A percentile compares a stretch with the other conserved stretches of the same genome.
Evolutionary conservation across 2,113 vertebrate genomes (phyloP).

Genomic region (Macroglossus sobrinus): DNA sequence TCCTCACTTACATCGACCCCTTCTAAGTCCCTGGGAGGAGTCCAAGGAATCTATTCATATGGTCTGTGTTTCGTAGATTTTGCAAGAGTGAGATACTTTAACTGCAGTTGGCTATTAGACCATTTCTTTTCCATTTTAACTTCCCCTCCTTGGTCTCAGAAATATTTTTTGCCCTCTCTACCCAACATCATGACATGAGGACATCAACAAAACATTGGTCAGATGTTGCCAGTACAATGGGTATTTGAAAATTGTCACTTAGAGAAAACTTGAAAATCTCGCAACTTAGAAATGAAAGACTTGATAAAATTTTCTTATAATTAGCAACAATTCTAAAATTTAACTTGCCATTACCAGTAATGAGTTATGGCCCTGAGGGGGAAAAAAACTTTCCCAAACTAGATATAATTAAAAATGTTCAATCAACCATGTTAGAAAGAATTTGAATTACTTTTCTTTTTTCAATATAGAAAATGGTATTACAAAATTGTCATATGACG

Average conservation of each 20-base stretch:
- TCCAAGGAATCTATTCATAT: not conserved
- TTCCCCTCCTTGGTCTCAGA: not conserved
- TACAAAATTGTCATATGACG: not conserved
- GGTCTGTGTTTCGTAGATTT: not conserved
- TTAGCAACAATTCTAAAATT: not conserved
- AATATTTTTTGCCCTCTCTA: not conserved
- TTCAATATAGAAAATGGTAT: not conserved
- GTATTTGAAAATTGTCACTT: not conserved
- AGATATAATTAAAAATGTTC: not conserved
- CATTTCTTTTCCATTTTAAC: not conserved
- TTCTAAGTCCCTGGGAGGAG: not conserved
- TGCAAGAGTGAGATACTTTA: not conserved
- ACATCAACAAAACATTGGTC: not conserved
- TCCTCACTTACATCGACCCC: not conserved
- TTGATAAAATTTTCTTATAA: not conserved
- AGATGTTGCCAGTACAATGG: not conserved
- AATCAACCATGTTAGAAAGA: not conserved
- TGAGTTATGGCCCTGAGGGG: not conserved
- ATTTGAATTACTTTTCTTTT: conserved; percentile 7
- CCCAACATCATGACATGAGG: not conserved
- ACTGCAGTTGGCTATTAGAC: not conserved
- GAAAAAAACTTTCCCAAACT: not conserved
- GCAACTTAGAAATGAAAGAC: not conserved
- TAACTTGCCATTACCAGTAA: not conserved
- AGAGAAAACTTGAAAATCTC: conserved; percentile 7